phyloP scores from a whole-genome alignment of 2,797 vertebrate species.

The Octomys mimax region DNA sequence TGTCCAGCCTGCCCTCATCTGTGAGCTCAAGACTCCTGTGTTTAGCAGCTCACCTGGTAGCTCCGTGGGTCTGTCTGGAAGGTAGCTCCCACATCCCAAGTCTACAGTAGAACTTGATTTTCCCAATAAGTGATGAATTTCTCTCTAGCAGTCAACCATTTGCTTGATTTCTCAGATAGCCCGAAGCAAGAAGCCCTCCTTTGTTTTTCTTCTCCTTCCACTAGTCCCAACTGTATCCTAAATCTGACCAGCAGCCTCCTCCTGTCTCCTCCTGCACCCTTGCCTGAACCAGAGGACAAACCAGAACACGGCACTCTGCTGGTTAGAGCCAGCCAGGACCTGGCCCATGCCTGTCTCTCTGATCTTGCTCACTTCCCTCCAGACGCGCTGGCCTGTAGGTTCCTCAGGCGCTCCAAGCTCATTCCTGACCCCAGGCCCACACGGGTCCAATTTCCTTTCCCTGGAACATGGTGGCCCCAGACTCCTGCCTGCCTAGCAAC shows the following conservation, averaged over 20 bases:
- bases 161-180: background rate
- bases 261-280: accelerated
- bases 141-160: background rate
- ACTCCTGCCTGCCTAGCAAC: background rate
- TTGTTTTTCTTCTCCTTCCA: background rate
- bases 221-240: background rate
- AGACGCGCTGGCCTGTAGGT: background rate
- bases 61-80: background rate
- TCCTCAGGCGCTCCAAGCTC: background rate
- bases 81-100: background rate
- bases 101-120: background rate
- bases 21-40: background rate
- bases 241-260: background rate
- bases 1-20: background rate
- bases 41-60: background rate
- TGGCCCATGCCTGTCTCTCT: background rate
- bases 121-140: background rate
- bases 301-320: accelerated
- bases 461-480: slow-evolving; percentile 41
- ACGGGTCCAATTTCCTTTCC: slow-evolving; percentile 24
- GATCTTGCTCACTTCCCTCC: background rate
- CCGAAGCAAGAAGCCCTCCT: background rate
- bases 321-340: background rate
- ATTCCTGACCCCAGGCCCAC: background rate
- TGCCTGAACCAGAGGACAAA: background rate